Evolutionary conservation across 2,113 vertebrate genomes (phyloP), one percentile per base, ranked within the genome.

Genomic region (Scatophagus argus): DNA sequence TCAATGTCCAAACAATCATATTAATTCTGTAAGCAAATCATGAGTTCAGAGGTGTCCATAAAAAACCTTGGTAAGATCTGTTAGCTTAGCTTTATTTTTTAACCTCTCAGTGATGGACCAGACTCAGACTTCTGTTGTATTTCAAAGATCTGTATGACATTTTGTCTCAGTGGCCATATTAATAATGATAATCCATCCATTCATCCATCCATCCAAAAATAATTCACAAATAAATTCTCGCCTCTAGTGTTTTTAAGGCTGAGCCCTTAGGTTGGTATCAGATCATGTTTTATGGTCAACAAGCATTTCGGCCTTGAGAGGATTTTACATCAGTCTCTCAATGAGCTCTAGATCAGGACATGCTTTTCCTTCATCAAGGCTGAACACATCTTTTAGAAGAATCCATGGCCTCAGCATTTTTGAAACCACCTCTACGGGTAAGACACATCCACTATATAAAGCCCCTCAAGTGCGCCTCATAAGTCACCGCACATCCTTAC

Each of bases 291-390:
- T 94, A 89, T 93, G 93, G 91, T 87, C 25, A 61, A 43, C 66
- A 73, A 76, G 32, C 55, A 25, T 76, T 85, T 72, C 47, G 88
- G 77, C 93, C 93, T 94, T 94, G 91, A 84, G 44, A 61, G 60
- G 65, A 72, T 58, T 63, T 77, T 7, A 17, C 38, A 80, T 69
- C 55, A 68, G n/a, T 71, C 52, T 70, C 21, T 19, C 21, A 34
- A 36, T 56, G 69, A 85, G 67, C 80, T 77, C 39, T 4, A 74
- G 93, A 87, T 91, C 92, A 92, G 94, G 74, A 95, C 94, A 88
- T 90, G 29, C 88, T 90, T 93, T 91, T 90, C 92, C 79, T 17
- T 81, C 46, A 58, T 29, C 93, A 94, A 94, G 94, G 94, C 75
- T 79, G 55, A 88, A 77, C 43, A 51, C 55, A 72, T 84, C 25